Evolutionary conservation across 2,797 vertebrate genomes (phyloP).

Genomic region (Pampus argenteus): DNA sequence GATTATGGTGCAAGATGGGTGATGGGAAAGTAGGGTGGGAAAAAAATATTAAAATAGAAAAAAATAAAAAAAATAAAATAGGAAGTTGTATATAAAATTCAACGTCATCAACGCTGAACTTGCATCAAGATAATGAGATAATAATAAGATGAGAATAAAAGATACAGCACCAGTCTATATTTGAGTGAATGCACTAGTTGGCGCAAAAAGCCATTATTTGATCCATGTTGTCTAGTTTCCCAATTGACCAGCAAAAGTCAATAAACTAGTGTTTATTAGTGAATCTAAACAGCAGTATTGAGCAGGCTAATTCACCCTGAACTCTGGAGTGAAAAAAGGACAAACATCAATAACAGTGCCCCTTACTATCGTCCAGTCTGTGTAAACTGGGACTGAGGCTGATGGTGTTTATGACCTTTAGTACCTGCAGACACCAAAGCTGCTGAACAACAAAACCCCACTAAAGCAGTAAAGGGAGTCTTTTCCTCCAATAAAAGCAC

Average conservation of each 20-base stretch:
- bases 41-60: too few relatives aligned
- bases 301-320: slow-evolving; percentile 20
- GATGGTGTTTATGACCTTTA: slow-evolving; percentile 23
- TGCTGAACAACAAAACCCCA: slow-evolving; percentile 26
- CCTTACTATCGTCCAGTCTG: slow-evolving; percentile 2
- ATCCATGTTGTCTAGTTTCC: slow-evolving; percentile 13
- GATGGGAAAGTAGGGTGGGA: too few relatives aligned
- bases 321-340: background rate
- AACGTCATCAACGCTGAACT: background rate
- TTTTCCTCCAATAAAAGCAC: slow-evolving; percentile 26
- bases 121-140: background rate
- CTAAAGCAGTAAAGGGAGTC: background rate
- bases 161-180: background rate
- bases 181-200: background rate
- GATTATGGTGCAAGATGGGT: too few relatives aligned
- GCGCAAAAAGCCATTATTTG: background rate
- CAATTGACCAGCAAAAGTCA: slow-evolving; percentile 23
- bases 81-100: too few relatives aligned
- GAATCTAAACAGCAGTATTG: slow-evolving; percentile 19
- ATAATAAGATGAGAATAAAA: background rate
- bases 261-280: slow-evolving; percentile 20
- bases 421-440: slow-evolving; percentile 24
- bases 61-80: too few relatives aligned
- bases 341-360: slow-evolving; percentile 39
- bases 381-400: slow-evolving; percentile 13